phyloP scores from a whole-genome alignment of 2,113 vertebrate genomes.

The Argyrosomus japonicus region DNA sequence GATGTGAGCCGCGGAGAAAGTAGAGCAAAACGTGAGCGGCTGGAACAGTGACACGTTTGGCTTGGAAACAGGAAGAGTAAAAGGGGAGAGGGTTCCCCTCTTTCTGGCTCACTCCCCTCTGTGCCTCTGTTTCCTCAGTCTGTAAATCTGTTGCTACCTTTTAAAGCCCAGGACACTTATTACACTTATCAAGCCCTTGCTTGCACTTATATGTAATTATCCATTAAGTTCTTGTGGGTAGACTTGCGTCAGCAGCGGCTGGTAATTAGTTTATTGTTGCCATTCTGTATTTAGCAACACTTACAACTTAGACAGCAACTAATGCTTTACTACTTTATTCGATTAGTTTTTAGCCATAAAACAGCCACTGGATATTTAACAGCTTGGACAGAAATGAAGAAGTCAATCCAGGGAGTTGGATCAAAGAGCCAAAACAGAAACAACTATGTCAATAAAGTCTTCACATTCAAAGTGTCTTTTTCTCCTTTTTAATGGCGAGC shows the following conservation, averaged over 20 bases:
- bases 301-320: conserved; percentile 23
- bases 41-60: conserved; percentile 64
- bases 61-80: conserved; percentile 27
- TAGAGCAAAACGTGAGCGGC: conserved; percentile 63
- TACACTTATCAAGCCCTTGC: conserved; percentile 55
- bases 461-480: conserved; percentile 7
- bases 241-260: conserved; percentile 39
- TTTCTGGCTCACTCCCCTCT: conserved; percentile 2
- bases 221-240: conserved; percentile 42
- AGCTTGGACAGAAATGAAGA: conserved; percentile 15
- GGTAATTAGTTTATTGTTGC: conserved; percentile 60
- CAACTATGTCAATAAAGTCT: conserved; percentile 33
- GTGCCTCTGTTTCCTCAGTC: conserved; percentile 6
- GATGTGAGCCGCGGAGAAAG: conserved; percentile 54
- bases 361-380: conserved; percentile 2
- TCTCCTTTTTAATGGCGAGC: conserved; percentile 27
- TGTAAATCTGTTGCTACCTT: conserved; percentile 41
- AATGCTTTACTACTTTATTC: conserved; percentile 19
- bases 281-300: conserved; percentile 48
- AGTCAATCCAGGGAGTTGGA: conserved; percentile 22
- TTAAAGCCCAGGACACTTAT: conserved; percentile 56
- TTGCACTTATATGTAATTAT: conserved; percentile 60
- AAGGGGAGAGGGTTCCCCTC: conserved; percentile 40
- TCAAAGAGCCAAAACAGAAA: conserved; percentile 40
- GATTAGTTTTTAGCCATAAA: conserved; percentile 28